These are phyloP conservation scores for Nannoperca obscura DNA, from an alignment of 2,797 vertebrate species.

Conservation along the genomic window DNA sequence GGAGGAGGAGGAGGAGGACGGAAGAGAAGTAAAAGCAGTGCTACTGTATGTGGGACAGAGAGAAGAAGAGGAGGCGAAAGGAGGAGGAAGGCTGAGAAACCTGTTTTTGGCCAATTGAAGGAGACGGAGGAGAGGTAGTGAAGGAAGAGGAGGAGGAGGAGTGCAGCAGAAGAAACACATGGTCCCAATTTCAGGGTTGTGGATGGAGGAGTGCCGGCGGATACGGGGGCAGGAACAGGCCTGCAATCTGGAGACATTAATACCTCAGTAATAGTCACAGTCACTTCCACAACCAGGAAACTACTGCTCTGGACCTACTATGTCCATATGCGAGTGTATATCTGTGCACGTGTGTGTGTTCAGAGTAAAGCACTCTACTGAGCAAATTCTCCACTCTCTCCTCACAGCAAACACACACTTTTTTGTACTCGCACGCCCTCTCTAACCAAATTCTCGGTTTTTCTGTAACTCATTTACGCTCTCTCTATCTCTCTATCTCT, in stretches of 20 bases:
- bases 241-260: constrained; percentile 87
- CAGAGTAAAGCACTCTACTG: not conserved
- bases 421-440: not conserved
- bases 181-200: constrained; percentile 85
- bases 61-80: constrained; percentile 9
- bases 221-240: constrained; percentile 83
- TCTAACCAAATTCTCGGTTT: constrained; percentile 30
- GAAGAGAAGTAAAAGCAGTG: not conserved
- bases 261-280: constrained; percentile 84
- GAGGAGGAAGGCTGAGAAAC: constrained; percentile 17
- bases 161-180: constrained; percentile 73
- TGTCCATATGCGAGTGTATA: not conserved
- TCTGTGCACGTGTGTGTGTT: constrained; percentile 17
- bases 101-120: constrained; percentile 15
- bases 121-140: constrained; percentile 20
- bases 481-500: not conserved
- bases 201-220: constrained; percentile 83
- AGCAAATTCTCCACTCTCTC: constrained; percentile 9
- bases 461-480: constrained; percentile 21
- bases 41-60: not conserved
- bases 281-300: constrained; percentile 83
- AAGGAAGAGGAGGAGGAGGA: constrained; percentile 2
- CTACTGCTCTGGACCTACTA: constrained; percentile 39
- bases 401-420: constrained; percentile 9
- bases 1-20: not conserved